These are phyloP conservation scores for Mesoligia furuncula DNA, from an alignment of 2,888 invertebrate species.

Conservation along the genomic window DNA sequence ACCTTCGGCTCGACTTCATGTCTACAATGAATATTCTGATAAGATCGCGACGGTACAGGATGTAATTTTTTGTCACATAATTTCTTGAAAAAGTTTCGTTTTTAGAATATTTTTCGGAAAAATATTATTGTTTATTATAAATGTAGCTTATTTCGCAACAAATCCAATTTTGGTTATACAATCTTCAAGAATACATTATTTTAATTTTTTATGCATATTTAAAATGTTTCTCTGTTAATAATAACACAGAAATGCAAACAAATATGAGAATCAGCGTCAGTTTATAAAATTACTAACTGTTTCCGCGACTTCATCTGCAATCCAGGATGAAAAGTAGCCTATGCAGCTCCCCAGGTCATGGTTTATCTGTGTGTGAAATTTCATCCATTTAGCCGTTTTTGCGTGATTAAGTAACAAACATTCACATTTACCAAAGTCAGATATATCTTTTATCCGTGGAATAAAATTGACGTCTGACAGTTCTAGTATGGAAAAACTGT, in stretches of 20 bases:
- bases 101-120: neutral
- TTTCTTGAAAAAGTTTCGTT: neutral
- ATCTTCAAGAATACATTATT: neutral
- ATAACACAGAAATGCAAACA: neutral
- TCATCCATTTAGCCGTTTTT: neutral
- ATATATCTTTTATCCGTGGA: too few relatives aligned
- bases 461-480: too few relatives aligned
- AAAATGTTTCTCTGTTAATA: neutral
- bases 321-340: neutral
- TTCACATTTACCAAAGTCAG: neutral
- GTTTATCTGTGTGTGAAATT: neutral
- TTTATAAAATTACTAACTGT: neutral
- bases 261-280: neutral
- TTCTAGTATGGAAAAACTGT: too few relatives aligned
- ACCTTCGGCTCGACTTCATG: slow-evolving; percentile 69
- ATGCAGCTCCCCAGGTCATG: neutral
- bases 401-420: neutral
- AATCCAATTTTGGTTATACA: neutral
- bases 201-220: neutral
- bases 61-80: slow-evolving; percentile 36
- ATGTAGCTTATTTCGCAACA: neutral
- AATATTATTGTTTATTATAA: too few relatives aligned
- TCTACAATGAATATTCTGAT: slow-evolving; percentile 68
- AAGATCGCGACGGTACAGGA: slow-evolving; percentile 38
- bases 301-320: neutral